Evolutionary conservation across 37 sponge, comb jelly and placozoan species (phyloP), one percentile per base, ranked within the genome.

Genomic region (Agelas oroides): DNA sequence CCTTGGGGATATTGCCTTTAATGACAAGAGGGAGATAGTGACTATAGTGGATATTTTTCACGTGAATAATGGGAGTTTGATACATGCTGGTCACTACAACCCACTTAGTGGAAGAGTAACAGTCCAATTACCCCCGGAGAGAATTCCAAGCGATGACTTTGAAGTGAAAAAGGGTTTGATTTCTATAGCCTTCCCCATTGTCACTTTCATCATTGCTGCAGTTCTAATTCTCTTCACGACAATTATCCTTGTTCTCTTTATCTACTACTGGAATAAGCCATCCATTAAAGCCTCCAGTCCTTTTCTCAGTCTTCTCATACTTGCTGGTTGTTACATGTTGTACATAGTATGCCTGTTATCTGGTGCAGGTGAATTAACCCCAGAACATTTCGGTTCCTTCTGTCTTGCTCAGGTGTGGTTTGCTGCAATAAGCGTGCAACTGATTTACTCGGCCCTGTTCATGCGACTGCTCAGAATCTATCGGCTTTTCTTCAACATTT

Each of bases 281-380:
- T 72, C 71, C 52, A 79, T 86, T 28, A 86, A 71, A 28, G 87
- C 87, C 36, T 71, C 64, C 54, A 86, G 87, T 79, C 80, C 80
- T 52, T 24, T 27, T 14, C 71, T 86, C 24, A 79, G 80, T 38
- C 33, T 78, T 23, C 21, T 79, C 52, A 86, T 86, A 25, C 67
- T 86, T 23, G 23, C 72, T 0, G 71, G 61, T 32, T 86, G 87
- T 65, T 79, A 59, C 71, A 11, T 86, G 46, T 65, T 73, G 28
- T 62, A 34, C 41, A 39, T 77, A 31, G 64, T 78, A 38, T 56
- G 32, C 3, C 28, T 68, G 25, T 38, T 71, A 6, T 24, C 61
- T 36, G 72, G 72, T n/a, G 39, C 55, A 33, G 25, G 34, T 19
- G 12, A 58, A 33, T 31, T 59, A 31, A 53, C 13, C 35, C 25